These are phyloP conservation scores for Dendropsophus ebraccatus DNA, from an alignment of 2,113 vertebrate genomes.

Conservation along the genomic window DNA sequence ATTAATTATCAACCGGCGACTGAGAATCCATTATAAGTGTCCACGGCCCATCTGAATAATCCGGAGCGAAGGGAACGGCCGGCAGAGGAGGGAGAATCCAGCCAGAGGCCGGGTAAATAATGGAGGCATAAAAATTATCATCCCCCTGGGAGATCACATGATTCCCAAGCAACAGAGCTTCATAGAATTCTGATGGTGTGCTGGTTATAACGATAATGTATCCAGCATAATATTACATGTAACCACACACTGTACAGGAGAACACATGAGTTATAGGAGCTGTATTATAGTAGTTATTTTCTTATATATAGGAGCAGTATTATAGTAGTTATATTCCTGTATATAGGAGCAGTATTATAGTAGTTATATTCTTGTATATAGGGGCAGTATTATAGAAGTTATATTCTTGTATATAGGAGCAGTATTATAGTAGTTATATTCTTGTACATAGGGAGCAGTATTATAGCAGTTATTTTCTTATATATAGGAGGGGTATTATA, in stretches of 20 bases:
- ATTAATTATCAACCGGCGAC: slow-evolving; percentile 18
- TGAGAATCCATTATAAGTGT: slow-evolving; percentile 15
- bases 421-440: too few species aligned
- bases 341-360: too few species aligned
- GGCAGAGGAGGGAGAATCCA: not conserved
- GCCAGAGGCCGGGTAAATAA: not conserved
- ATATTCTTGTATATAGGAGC: too few species aligned
- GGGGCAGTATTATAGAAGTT: too few species aligned
- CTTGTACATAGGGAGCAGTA: too few species aligned
- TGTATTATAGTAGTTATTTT: not conserved
- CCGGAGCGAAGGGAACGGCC: not conserved
- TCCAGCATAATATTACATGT: not conserved
- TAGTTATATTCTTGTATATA: too few species aligned
- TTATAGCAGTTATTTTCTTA: too few species aligned
- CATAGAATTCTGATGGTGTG: not conserved
- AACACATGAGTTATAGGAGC: too few species aligned
- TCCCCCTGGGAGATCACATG: not conserved
- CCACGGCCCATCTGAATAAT: not conserved
- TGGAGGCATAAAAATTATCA: not conserved
- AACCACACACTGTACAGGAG: not conserved
- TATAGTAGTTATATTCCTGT: too few species aligned
- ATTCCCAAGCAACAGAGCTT: not conserved
- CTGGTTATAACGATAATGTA: not conserved
- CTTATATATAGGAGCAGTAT: too few species aligned
- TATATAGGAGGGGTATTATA: too few species aligned